A percentile compares a stretch with the other conserved stretches of the same genome.
These are phyloP conservation scores for Helobdella robusta DNA, from an alignment of 2,888 invertebrate genomes.

Conservation along the genomic window DNA sequence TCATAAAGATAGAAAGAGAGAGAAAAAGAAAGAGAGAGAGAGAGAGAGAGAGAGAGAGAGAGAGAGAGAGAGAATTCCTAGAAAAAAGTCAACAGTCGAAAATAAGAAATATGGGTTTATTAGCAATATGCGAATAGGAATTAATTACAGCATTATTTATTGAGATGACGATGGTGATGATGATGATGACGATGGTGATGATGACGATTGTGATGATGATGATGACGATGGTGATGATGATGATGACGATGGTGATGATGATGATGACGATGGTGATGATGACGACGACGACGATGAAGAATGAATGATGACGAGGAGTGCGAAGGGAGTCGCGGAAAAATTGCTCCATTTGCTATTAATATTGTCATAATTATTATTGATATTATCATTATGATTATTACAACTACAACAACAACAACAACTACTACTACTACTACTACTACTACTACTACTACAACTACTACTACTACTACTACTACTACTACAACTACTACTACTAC, in stretches of 20 bases:
- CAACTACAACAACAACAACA: slow-evolving; percentile 1
- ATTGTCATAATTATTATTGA: background rate
- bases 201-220: slow-evolving; percentile 27
- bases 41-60: too few species aligned
- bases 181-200: slow-evolving; percentile 24
- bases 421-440: slow-evolving; percentile 22
- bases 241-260: slow-evolving; percentile 27
- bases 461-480: slow-evolving; percentile 26
- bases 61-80: too few species aligned
- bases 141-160: background rate
- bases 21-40: too few species aligned
- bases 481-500: slow-evolving; percentile 25
- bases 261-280: slow-evolving; percentile 28
- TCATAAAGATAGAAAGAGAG: too few species aligned
- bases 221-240: slow-evolving; percentile 28
- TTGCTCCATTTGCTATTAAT: background rate
- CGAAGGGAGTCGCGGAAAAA: background rate
- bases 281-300: slow-evolving; percentile 20
- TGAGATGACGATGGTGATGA: slow-evolving; percentile 25
- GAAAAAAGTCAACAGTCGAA: too few species aligned
- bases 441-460: slow-evolving; percentile 23
- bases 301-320: slow-evolving; percentile 1
- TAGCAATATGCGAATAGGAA: too few species aligned
- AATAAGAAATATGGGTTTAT: too few species aligned
- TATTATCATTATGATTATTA: background rate